These are phyloP conservation scores for Epinephelus awoara DNA, from an alignment of 2,797 vertebrate species.

Conservation along the genomic window DNA sequence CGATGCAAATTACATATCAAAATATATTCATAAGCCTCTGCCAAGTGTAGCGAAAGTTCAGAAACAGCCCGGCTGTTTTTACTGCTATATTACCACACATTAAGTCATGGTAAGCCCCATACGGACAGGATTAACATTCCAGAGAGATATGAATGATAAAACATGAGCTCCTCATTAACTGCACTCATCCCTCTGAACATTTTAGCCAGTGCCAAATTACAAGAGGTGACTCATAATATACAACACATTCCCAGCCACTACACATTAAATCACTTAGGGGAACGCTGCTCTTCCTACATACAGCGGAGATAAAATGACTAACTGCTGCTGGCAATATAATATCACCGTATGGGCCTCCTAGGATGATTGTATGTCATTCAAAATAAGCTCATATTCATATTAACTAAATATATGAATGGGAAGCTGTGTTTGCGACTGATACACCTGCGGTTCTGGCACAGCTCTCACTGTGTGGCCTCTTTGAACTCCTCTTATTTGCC, in stretches of 20 bases:
- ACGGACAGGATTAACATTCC: conserved; percentile 39
- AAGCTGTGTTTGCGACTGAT: not conserved
- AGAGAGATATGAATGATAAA: conserved; percentile 48
- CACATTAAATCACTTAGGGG: conserved; percentile 9
- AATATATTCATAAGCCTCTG: conserved; percentile 30
- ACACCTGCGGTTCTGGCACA: not conserved
- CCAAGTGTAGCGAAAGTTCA: conserved; percentile 12
- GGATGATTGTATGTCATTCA: not conserved
- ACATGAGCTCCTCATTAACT: conserved; percentile 46
- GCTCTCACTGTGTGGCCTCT: not conserved
- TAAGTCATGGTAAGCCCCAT: conserved; percentile 19
- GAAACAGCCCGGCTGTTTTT: conserved; percentile 14
- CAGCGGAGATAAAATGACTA: not conserved
- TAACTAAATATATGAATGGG: not conserved
- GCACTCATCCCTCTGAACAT: conserved; percentile 30
- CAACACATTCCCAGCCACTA: conserved; percentile 30
- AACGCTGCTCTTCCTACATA: conserved; percentile 11
- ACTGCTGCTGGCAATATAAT: not conserved
- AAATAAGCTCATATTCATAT: not conserved
- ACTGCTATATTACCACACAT: conserved; percentile 19
- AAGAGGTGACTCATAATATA: conserved; percentile 49
- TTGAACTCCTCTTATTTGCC: not conserved
- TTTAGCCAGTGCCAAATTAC: conserved; percentile 35
- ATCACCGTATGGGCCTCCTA: not conserved
- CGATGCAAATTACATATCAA: conserved; percentile 6